Evolutionary conservation across 2,888 invertebrate species (phyloP).

Genomic region (Melitaea athalia): DNA sequence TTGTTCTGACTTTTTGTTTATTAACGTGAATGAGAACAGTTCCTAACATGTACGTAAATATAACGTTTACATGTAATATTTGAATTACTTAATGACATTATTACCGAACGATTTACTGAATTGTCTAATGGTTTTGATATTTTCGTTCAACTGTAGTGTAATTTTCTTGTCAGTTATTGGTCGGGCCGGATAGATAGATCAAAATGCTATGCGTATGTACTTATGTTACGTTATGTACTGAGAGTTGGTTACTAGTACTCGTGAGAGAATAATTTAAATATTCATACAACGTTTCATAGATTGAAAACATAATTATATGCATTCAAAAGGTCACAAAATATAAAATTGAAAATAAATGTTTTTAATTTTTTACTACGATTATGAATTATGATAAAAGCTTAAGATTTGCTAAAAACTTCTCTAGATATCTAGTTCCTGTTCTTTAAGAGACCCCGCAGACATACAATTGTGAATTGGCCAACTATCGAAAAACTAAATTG

Average conservation of each 20-base stretch:
- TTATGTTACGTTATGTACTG: neutral
- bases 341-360: too few relatives aligned
- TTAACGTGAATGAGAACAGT: slow-evolving; percentile 11
- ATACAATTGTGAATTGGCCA: too few relatives aligned
- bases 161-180: slow-evolving; percentile 32
- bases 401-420: too few relatives aligned
- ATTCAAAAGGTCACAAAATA: too few relatives aligned
- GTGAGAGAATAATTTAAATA: neutral
- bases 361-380: too few relatives aligned
- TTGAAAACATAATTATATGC: neutral
- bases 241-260: neutral
- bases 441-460: too few relatives aligned
- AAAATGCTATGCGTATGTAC: neutral
- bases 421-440: too few relatives aligned
- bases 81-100: slow-evolving; percentile 20
- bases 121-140: slow-evolving; percentile 31
- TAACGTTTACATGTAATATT: slow-evolving; percentile 10
- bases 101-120: slow-evolving; percentile 28
- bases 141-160: slow-evolving; percentile 24
- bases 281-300: neutral
- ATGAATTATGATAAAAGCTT: too few relatives aligned
- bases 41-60: slow-evolving; percentile 1
- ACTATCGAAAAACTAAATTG: too few relatives aligned
- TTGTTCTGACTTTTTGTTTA: too few relatives aligned
- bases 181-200: neutral